Conservation (phyloP, 2,797 vertebrate genomes). For the Tarsius wallacei region DNA sequence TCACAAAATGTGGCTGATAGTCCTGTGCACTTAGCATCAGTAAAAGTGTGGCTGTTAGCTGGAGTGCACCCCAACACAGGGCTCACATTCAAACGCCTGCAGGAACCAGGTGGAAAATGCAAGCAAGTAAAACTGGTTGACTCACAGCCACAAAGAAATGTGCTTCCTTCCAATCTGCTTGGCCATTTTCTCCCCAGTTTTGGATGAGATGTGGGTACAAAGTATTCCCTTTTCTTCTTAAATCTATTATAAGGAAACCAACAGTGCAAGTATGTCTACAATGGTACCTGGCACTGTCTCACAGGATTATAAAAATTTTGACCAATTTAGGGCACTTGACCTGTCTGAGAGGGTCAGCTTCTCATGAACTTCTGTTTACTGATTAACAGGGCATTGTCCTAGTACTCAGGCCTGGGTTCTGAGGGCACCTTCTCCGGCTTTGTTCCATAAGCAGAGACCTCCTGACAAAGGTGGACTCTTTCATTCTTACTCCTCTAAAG, state of each 20-base stretch:
- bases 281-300: not conserved
- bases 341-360: not conserved
- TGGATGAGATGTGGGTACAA: not conserved
- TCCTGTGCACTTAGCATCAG: no score
- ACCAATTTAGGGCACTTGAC: not conserved
- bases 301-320: not conserved
- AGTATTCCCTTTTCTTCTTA: not conserved
- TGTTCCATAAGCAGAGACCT: not conserved
- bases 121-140: not conserved
- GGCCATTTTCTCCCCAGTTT: not conserved
- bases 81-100: not conserved
- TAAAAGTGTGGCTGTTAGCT: not conserved
- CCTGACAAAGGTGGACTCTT: not conserved
- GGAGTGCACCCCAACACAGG: rapidly evolving
- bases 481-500: not conserved
- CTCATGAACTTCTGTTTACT: not conserved
- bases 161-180: not conserved
- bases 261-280: not conserved
- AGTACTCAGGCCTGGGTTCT: not conserved
- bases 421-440: not conserved
- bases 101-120: not conserved
- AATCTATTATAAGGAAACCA: not conserved
- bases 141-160: not conserved
- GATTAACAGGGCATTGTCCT: not conserved
- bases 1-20: not conserved